Evolutionary conservation across 2,113 vertebrate genomes (phyloP).

Genomic region (Tor tambroides): DNA sequence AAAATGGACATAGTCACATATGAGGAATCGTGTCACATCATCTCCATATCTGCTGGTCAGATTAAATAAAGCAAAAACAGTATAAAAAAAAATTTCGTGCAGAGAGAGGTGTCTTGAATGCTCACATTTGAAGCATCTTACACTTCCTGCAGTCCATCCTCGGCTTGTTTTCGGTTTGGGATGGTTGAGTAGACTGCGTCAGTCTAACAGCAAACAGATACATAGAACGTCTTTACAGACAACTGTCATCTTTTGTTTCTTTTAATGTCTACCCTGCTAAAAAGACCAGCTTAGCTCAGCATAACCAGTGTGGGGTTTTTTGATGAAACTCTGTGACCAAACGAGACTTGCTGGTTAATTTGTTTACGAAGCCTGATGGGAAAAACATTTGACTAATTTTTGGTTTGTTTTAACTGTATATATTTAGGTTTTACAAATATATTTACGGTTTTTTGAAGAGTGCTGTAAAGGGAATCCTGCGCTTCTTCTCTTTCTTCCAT

Average conservation of each 20-base stretch:
- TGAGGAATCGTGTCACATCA: not conserved
- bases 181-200: no score
- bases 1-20: no score
- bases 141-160: constrained; percentile 1
- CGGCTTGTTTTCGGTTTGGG: not conserved
- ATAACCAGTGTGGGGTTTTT: no score
- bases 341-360: no score
- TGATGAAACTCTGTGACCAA: not conserved
- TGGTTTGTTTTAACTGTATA: no score
- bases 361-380: no score
- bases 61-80: not conserved
- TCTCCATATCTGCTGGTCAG: constrained; percentile 20
- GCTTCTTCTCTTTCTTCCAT: not conserved
- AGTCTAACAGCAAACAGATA: not conserved
- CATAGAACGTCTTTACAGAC: not conserved
- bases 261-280: not conserved
- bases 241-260: not conserved
- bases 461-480: not conserved
- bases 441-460: no score
- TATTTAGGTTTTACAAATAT: not conserved
- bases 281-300: not conserved
- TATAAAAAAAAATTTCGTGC: not conserved
- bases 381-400: not conserved
- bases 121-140: not conserved
- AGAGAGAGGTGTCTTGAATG: not conserved